A percentile compares a stretch with the other conserved stretches of the same genome.
phyloP scores from a whole-genome alignment of 2,888 invertebrate genomes.

The Antitype chi region DNA sequence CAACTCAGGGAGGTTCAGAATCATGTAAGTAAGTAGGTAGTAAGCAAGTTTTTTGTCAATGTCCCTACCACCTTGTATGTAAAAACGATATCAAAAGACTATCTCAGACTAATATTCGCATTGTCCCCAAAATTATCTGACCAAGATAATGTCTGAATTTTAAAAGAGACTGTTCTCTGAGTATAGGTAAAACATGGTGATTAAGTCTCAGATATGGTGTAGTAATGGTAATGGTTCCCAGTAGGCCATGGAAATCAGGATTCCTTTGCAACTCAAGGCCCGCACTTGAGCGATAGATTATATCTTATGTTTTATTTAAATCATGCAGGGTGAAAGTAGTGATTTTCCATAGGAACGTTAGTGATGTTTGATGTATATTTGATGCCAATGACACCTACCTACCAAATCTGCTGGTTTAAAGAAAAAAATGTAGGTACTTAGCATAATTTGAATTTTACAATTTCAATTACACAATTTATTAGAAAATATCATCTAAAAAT shows the following conservation, averaged over 20 bases:
- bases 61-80: no score
- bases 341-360: not conserved
- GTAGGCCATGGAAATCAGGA: not conserved
- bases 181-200: no score
- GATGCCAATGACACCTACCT: not conserved
- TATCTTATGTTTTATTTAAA: slow-evolving; percentile 38
- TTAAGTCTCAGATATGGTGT: not conserved
- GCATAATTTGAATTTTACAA: no score
- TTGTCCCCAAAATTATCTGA: not conserved
- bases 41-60: no score
- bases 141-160: not conserved
- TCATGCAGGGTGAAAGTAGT: slow-evolving; percentile 21
- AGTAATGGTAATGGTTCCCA: slow-evolving; percentile 4
- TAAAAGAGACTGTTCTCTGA: not conserved
- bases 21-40: no score
- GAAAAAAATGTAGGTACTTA: not conserved
- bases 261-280: slow-evolving; percentile 14
- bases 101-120: not conserved
- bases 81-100: no score
- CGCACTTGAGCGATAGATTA: not conserved
- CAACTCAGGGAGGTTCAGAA: no score
- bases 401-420: not conserved
- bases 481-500: not conserved
- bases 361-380: not conserved
- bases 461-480: no score